Conservation (phyloP, 2,888 invertebrate species). For the Caenorhabditis sp. region DNA sequence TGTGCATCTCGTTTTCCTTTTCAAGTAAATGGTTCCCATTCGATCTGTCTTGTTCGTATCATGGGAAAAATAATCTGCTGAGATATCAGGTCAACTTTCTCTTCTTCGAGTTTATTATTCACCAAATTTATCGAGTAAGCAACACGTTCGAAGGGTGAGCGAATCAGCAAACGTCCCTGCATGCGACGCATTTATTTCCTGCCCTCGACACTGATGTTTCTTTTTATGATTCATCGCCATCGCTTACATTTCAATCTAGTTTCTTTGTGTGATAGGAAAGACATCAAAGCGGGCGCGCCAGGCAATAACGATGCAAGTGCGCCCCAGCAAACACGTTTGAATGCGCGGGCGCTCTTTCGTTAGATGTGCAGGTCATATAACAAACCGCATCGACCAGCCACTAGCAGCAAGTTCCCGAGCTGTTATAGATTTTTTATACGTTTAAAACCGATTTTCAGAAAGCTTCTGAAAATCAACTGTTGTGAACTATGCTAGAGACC, state of each 20-base stretch:
- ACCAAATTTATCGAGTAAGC: no score
- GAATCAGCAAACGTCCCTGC: no score
- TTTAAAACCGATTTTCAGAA: conserved; percentile 6
- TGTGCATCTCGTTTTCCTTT: conserved; percentile 55
- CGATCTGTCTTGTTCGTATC: background rate
- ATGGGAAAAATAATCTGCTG: conserved; percentile 1
- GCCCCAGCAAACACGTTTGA: conserved; percentile 48
- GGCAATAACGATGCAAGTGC: conserved; percentile 16
- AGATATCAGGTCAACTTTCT: background rate
- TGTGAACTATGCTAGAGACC: background rate
- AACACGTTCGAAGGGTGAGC: no score
- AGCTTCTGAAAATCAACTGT: background rate
- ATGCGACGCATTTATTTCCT: no score
- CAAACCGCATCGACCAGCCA: conserved; percentile 25
- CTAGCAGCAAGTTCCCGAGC: conserved; percentile 32
- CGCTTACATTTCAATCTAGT: conserved; percentile 43
- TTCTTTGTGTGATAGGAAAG: conserved; percentile 34
- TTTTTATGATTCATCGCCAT: conserved; percentile 37
- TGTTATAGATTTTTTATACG: conserved; percentile 54
- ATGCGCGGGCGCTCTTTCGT: conserved; percentile 44
- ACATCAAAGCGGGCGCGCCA: conserved; percentile 19
- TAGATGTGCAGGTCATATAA: conserved; percentile 64
- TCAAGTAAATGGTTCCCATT: conserved; percentile 30
- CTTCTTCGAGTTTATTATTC: no score
- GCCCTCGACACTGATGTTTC: no score